Conservation (phyloP, 2,113 vertebrate species). For the Felis catus region F.catus_Fca126_mat1.0 CM031421.1:23022001-23022500, state of each 20-base stretch:
- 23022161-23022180: constrained; percentile 46
- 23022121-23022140: constrained; percentile 62
- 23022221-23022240: constrained; percentile 54
- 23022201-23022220: constrained; percentile 75
- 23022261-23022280: constrained; percentile 82
- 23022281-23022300: constrained; percentile 84
- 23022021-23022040: constrained; percentile 6
- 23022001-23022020: constrained; percentile 5
- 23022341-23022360: constrained; percentile 89
- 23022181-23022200: constrained; percentile 69
- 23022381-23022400: constrained; percentile 88
- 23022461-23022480: constrained; percentile 48
- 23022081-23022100: constrained; percentile 37
- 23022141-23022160: not conserved
- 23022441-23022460: constrained; percentile 72
- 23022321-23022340: constrained; percentile 90
- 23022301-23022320: constrained; percentile 83
- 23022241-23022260: constrained; percentile 80
- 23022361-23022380: constrained; percentile 85
- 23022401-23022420: constrained; percentile 87
- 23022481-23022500: constrained; percentile 36
- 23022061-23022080: not conserved
- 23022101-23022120: constrained; percentile 22
- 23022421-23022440: constrained; percentile 83
- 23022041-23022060: not conserved